Evolutionary conservation across 37 sponge, comb jelly and placozoan genomes (phyloP).

Genomic region (Geodia barretti): DNA sequence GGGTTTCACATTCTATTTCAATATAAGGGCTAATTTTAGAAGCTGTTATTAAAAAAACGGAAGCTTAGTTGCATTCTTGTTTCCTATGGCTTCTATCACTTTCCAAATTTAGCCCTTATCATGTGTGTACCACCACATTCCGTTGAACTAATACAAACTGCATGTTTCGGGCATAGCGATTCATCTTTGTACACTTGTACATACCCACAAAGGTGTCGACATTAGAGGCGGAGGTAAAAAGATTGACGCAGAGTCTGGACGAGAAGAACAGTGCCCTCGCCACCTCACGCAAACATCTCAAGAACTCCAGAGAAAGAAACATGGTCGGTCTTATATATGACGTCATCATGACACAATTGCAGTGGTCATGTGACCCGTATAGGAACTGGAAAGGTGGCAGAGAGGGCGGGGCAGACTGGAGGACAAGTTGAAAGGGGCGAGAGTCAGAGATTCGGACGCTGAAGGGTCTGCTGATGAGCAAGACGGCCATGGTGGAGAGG

Average conservation of each 20-base stretch:
- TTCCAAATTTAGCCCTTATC: not conserved
- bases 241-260: slow-evolving; percentile 47
- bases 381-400: slow-evolving; percentile 85
- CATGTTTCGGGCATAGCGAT: not conserved
- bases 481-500: slow-evolving; percentile 80
- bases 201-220: slow-evolving; percentile 12
- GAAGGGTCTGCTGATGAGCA: slow-evolving; percentile 74
- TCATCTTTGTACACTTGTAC: no score
- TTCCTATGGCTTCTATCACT: no score
- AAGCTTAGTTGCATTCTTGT: no score
- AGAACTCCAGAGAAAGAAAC: slow-evolving; percentile 70
- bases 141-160: no score
- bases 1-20: no score
- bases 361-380: not conserved
- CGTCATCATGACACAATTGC: not conserved
- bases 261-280: slow-evolving; percentile 74
- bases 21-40: no score
- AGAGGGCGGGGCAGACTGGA: slow-evolving; percentile 38
- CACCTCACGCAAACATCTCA: slow-evolving; percentile 73
- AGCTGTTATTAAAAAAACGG: no score
- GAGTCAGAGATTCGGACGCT: slow-evolving; percentile 77
- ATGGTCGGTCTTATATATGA: slow-evolving; percentile 32
- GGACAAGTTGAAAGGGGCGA: slow-evolving; percentile 65
- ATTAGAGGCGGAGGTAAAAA: slow-evolving; percentile 38
- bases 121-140: not conserved